Conservation (phyloP, 2,113 vertebrate species). For the Phyllostomus hastatus region DNA sequence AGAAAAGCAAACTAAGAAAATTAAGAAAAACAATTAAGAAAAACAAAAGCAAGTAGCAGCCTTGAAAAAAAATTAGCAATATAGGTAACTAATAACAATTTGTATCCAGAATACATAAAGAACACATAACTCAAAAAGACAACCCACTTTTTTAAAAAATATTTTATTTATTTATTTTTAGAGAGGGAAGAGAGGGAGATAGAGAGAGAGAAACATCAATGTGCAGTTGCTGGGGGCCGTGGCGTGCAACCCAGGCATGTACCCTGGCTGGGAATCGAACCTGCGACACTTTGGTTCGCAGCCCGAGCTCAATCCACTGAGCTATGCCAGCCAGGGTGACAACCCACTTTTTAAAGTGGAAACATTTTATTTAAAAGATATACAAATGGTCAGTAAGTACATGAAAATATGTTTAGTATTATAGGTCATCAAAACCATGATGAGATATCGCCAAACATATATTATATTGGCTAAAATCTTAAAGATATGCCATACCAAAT, state of each 20-base stretch:
- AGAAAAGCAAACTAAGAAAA: too few species aligned
- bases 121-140: neutral
- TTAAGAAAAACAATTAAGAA: neutral
- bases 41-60: neutral
- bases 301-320: too few species aligned
- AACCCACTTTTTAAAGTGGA: neutral
- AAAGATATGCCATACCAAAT: too few species aligned
- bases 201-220: too few species aligned
- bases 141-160: neutral
- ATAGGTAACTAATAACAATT: neutral
- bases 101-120: neutral
- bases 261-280: too few species aligned
- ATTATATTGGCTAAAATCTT: too few species aligned
- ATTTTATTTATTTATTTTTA: neutral
- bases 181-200: too few species aligned
- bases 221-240: too few species aligned
- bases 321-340: neutral
- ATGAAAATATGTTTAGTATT: neutral
- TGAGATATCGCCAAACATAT: too few species aligned
- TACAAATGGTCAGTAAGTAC: neutral
- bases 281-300: too few species aligned
- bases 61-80: neutral
- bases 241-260: too few species aligned
- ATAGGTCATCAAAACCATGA: neutral
- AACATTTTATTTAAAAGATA: neutral